Conservation (phyloP, 2,797 vertebrate genomes). For the Sebastes itinus region DNA sequence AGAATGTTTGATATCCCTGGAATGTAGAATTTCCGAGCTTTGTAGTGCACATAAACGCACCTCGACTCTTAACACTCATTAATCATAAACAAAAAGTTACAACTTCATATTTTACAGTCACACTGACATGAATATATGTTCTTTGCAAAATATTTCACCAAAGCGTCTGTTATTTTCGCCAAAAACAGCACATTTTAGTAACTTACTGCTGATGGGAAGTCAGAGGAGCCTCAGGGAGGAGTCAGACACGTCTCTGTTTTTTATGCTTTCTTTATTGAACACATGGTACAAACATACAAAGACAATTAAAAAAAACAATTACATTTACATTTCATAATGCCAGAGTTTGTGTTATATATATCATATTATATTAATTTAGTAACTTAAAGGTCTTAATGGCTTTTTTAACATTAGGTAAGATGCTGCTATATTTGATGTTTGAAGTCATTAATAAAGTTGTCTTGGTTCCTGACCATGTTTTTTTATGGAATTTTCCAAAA, state of each 20-base stretch:
- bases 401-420: no score
- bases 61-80: background rate
- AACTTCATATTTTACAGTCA: background rate
- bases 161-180: no score
- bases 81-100: accelerated
- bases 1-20: background rate
- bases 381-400: no score
- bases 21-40: accelerated
- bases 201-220: accelerated
- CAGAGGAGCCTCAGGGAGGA: background rate
- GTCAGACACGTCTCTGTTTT: background rate
- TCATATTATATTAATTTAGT: accelerated
- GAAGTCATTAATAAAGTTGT: no score
- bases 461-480: no score
- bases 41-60: accelerated
- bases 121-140: background rate
- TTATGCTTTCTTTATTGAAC: no score
- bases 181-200: background rate
- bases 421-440: no score
- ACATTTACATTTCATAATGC: no score
- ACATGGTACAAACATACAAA: no score
- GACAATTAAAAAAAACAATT: no score
- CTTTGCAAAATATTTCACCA: background rate
- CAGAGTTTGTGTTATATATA: no score
- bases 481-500: no score